Conservation (phyloP, 2,797 vertebrate species). For the Halcyon leucocephala region DNA sequence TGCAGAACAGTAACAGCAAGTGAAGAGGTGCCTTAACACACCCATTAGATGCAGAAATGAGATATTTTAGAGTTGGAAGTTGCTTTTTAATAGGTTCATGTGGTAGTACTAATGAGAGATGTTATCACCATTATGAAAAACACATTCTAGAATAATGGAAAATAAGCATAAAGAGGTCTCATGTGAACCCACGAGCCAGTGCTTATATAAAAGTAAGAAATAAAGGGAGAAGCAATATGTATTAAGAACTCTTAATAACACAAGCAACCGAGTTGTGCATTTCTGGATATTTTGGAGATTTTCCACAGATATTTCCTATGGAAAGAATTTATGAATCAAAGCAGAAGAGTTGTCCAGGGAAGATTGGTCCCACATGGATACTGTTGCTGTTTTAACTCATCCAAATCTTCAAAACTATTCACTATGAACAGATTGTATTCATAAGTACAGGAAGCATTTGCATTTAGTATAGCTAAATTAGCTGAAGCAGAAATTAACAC, state of each 20-base stretch:
- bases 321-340: slow-evolving; percentile 74
- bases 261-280: slow-evolving; percentile 29
- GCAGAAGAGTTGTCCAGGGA: slow-evolving; percentile 48
- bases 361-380: slow-evolving; percentile 73
- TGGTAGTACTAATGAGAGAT: neutral
- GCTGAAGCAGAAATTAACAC: slow-evolving; percentile 57
- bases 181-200: neutral
- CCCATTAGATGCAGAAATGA: neutral
- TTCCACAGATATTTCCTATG: slow-evolving; percentile 64
- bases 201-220: neutral
- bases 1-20: neutral
- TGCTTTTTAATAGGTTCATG: neutral
- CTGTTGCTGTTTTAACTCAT: slow-evolving; percentile 70
- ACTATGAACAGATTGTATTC: slow-evolving; percentile 72
- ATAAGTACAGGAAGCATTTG: slow-evolving; percentile 72
- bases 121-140: slow-evolving; percentile 10
- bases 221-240: neutral
- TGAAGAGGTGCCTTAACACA: neutral
- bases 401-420: slow-evolving; percentile 64
- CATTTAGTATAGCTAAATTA: slow-evolving; percentile 67
- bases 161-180: neutral
- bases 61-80: neutral
- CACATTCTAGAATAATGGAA: neutral
- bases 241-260: neutral
- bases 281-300: slow-evolving; percentile 56